Conservation (phyloP, 2,113 vertebrate genomes). For the Progne subis region DNA sequence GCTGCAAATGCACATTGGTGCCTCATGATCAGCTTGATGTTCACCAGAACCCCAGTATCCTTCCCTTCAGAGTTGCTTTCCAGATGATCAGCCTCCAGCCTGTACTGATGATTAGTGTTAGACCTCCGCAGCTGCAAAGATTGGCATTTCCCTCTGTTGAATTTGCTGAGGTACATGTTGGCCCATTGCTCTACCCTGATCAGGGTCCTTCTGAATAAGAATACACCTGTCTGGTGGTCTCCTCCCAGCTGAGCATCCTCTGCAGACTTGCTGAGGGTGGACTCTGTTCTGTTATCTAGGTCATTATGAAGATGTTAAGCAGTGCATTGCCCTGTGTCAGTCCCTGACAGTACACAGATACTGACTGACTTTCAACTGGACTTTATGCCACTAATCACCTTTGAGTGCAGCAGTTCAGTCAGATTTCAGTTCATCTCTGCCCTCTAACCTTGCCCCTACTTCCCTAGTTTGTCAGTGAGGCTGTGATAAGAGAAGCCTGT, state of each 20-base stretch:
- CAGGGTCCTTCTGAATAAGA: neutral
- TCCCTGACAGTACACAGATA: neutral
- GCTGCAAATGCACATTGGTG: neutral
- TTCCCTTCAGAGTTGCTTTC: neutral
- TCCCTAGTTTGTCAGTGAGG: neutral
- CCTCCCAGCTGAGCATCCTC: neutral
- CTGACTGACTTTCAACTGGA: neutral
- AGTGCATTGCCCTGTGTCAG: neutral
- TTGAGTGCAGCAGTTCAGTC: neutral
- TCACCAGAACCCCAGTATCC: neutral
- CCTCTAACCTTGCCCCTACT: neutral
- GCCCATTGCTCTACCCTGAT: neutral
- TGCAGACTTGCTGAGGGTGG: neutral
- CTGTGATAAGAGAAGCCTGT: neutral
- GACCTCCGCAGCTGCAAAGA: neutral
- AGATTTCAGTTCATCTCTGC: neutral
- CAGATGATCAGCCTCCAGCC: fast-evolving
- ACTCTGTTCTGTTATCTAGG: neutral
- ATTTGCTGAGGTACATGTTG: neutral
- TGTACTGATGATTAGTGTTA: neutral
- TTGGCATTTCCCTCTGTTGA: neutral
- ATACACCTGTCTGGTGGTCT: neutral
- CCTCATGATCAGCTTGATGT: neutral
- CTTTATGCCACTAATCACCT: neutral
- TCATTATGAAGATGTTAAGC: neutral